Base-by-base conservation (phyloP, 2,888 invertebrate species). In the Pammene aurita region DNA sequence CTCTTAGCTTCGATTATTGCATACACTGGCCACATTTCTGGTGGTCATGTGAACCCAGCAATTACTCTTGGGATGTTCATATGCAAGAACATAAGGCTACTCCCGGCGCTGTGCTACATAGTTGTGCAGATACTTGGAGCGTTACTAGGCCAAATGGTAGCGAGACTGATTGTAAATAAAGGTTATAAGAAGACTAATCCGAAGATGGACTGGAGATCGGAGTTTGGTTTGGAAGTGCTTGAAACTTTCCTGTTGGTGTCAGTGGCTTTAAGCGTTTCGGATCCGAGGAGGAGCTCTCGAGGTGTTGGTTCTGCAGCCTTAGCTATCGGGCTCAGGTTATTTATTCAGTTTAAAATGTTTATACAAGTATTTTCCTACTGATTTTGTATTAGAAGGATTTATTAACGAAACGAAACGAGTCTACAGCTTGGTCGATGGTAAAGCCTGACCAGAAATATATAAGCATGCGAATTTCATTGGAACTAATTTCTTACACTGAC, bases 41-140 rank as follows among this genome's bases (percentile, higher is more conserved):
- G 83, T 0, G 77, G 76, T 0, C 83, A 83, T 48, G 70, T 82
- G 13, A 83, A 83, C 57, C 83, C 83, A 0, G 83, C 83, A 11
- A 71, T 83, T 5, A 83, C 83, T 0, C 5, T 78, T 0, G 82
- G 80, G 0, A 72, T 73, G 10, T 16, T 80, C 13, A 68, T 80
- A 7, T 77, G 77, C 62, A 75, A 75, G 10, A 69, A 77, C 55
- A 81, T 83, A n/a, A 80, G 75, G 67, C 68, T 74, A 11, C 58
- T 83, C 34, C 80, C 78, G 46, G 81, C 77, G 7, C 0, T 79
- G 13, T 80, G 75, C 9, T 83, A 80, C 68, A 13, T 80, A n/a
- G 10, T 70, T 0, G 76, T 73, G 55, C 83, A 83, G 52, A 55
- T 75, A 55, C 4, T 72, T 14, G 83, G 82, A 35, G 73, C 75